Base-by-base conservation (phyloP, 2,113 vertebrate species). In the Canis aureus region DNA sequence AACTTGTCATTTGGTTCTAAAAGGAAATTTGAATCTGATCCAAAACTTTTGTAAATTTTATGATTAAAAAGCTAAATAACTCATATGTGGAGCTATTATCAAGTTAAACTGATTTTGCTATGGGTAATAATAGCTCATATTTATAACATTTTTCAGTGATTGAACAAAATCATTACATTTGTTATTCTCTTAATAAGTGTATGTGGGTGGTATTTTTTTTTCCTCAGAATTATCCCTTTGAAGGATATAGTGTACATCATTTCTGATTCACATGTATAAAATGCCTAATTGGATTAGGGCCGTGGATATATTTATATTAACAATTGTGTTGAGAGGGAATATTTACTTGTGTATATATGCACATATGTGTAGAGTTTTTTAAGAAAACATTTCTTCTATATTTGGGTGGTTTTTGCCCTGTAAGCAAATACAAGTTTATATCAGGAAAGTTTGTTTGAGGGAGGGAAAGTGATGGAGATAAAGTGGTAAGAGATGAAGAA, bases 1-100 rank as follows among this genome's bases (percentile, higher is more conserved):
- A 94, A 97, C 88, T 86, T 95, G 60, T 97, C 84, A 95, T 95
- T 97, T 96, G 55, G 25, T 73, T 97, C 67, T 90, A 87, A 92
- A 97, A 94, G 84, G 76, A 94, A 94, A 95, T 80, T 96, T 96
- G 91, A 98, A 93, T 92, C 16, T 51, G 69, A 80, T 80, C 79
- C 89, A 95, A 92, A 83, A 43, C 49, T 92, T 91, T 35, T 53
- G 4, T 84, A 93, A 94, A 66, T 91, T 84, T 12, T 93, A 8
- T 66, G 11, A 97, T 92, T 71, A 82, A 88, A 96, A 60, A 60
- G 66, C 67, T 88, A 95, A 91, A 92, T 78, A 93, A 93, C 64
- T 97, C 82, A 74, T 38, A 76, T 38, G 10, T 80, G 66, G 51
- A 94, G 51, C 91, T 89, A 71, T 96, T 95, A 94, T 95, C 86